Evolutionary conservation across 1,140 invertebrate species (phyloP).

Genomic region (Dermatophagoides farinae): DNA sequence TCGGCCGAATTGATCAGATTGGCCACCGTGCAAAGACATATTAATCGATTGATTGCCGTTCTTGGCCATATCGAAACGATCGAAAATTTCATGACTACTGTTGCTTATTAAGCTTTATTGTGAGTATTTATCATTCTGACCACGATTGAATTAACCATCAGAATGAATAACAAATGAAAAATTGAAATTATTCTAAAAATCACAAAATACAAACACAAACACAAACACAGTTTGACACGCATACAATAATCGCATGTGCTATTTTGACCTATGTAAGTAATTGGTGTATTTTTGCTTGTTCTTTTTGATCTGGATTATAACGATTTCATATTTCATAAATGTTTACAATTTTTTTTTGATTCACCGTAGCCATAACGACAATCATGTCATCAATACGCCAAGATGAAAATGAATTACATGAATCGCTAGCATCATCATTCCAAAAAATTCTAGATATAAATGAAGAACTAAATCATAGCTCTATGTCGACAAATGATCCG

Average conservation of each 20-base stretch:
- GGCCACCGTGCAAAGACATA: slow-evolving; percentile 43
- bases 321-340: too few species aligned
- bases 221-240: too few species aligned
- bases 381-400: neutral
- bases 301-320: too few species aligned
- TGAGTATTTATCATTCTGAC: neutral
- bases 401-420: neutral
- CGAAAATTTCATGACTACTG: neutral
- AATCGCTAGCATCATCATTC: neutral
- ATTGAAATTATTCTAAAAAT: neutral
- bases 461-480: neutral
- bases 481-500: neutral
- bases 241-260: too few species aligned
- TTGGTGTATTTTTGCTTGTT: too few species aligned
- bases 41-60: neutral
- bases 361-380: neutral
- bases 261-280: too few species aligned
- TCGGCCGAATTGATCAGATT: slow-evolving; percentile 63
- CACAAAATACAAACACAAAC: too few species aligned
- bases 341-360: too few species aligned
- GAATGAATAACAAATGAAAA: neutral
- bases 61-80: neutral
- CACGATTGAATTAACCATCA: neutral
- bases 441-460: neutral
- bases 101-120: neutral